Conservation (phyloP, 2,797 vertebrate species). For the Notolepis coatsorum region DNA sequence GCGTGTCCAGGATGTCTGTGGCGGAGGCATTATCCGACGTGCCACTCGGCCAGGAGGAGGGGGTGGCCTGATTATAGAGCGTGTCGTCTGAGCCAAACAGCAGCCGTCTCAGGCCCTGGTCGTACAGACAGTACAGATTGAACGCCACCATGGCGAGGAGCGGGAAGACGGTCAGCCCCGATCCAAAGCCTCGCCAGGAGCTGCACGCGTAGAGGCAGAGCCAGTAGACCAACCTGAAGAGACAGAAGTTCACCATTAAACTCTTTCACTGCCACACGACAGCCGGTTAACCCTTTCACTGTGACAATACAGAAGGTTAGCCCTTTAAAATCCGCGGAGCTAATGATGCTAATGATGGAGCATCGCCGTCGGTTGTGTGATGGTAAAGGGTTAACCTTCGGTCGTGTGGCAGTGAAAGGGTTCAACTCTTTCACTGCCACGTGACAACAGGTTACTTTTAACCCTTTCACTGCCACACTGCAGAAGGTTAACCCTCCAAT, state of each 20-base stretch:
- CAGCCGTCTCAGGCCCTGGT: constrained; percentile 64
- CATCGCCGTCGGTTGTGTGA: too few relatives aligned
- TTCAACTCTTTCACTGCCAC: too few relatives aligned
- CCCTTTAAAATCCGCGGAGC: too few relatives aligned
- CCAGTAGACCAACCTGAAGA: constrained; percentile 79
- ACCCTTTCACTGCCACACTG: too few relatives aligned
- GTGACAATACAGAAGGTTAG: constrained; percentile 42
- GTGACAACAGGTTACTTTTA: too few relatives aligned
- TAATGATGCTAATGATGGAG: too few relatives aligned
- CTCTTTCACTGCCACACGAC: too few relatives aligned
- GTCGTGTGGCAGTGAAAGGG: too few relatives aligned
- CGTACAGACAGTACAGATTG: constrained; percentile 81
- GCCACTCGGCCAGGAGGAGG: constrained; percentile 69
- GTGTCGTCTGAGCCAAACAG: constrained; percentile 64
- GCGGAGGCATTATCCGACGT: constrained; percentile 61
- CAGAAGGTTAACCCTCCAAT: too few relatives aligned
- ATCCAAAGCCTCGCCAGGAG: constrained; percentile 80
- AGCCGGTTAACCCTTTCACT: too few relatives aligned
- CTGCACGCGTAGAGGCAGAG: constrained; percentile 72
- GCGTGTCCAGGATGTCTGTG: constrained; percentile 71
- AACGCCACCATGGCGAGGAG: constrained; percentile 76
- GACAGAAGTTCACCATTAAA: neutral
- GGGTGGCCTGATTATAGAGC: constrained; percentile 72
- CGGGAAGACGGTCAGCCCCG: constrained; percentile 80
- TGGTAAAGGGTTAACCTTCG: too few relatives aligned